Percentiles rank a stretch among this genome's conserved stretches.
phyloP scores from a whole-genome alignment of 2,888 invertebrate species.

The Oscheius sp. region DNA sequence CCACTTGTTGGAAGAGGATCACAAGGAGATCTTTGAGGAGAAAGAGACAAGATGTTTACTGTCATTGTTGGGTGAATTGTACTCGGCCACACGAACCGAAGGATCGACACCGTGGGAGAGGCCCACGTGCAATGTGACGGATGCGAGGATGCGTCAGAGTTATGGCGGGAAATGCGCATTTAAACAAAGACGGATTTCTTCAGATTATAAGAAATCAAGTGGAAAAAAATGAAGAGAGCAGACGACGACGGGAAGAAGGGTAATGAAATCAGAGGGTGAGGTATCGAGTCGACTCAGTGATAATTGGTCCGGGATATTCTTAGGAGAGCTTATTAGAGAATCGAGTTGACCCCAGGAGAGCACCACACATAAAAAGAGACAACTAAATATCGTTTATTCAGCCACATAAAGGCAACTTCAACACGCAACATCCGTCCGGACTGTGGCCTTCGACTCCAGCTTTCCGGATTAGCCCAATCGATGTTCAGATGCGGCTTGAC shows the following conservation, averaged over 20 bases:
- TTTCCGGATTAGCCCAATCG: conserved; percentile 23
- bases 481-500: conserved; percentile 21
- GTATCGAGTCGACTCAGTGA: too few relatives aligned
- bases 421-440: conserved; percentile 30
- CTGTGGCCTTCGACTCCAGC: background rate
- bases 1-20: background rate
- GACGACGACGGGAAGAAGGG: too few relatives aligned
- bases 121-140: conserved; percentile 23
- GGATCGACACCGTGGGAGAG: conserved; percentile 5
- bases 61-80: background rate
- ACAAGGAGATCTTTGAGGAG: background rate
- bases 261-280: conserved; percentile 2
- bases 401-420: too few relatives aligned
- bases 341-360: too few relatives aligned
- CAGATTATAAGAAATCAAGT: background rate
- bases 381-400: background rate
- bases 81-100: background rate
- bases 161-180: too few relatives aligned
- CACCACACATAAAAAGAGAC: conserved; percentile 6
- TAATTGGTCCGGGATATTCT: too few relatives aligned
- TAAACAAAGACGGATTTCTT: too few relatives aligned
- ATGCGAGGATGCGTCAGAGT: conserved; percentile 2
- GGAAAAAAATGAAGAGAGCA: background rate
- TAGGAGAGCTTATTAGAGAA: background rate
- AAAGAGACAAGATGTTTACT: background rate